Evolutionary conservation across 1,140 invertebrate genomes (phyloP), one percentile per base, ranked within the genome.

Genomic region (Pachyrhynchus sulphureomaculatus): DNA sequence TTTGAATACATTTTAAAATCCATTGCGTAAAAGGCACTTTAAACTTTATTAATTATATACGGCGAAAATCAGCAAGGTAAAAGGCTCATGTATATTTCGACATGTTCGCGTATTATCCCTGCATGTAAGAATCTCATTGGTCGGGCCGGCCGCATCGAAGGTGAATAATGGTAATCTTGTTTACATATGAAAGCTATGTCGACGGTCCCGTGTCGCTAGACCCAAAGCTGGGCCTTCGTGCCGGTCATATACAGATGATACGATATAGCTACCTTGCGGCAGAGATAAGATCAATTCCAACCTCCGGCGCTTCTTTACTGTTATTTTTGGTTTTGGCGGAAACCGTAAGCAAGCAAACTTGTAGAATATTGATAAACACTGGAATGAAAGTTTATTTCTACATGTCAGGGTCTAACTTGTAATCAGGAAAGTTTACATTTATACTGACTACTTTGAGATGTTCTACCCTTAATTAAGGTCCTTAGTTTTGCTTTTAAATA

Each of bases 91-190:
- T 29, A 56, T 56, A 56, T 56, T 45, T 56, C 29, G 54, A 58
- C 53, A 54, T 49, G 47, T 64, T 64, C 41, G 32, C 53, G 55
- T 68, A 42, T 49, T 45, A 54, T 49, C 20, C 44, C 51, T 39
- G 61, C 47, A 58, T 34, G 42, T 45, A 56, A 45, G 42, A 45
- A 56, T 56, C 41, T 47, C 23, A 8, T 47, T 21, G 21, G 23
- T 18, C 24, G 42, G 42, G 44, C 54, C 54, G 47, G 42, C 13
- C 33, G 36, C 42, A 47, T 72, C 68, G 67, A 72, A 72, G 68
- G 65, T 71, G 71, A 71, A 70, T 71, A 70, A 71, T 68, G 64
- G 61, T 63, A 67, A 71, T 71, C 65, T 68, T 65, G 62, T 72
- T 71, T 72, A 62, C 71, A 72, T 72, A 70, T 71, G 69, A 72